These are phyloP conservation scores for Apamea anceps DNA, from an alignment of 2,888 invertebrate genomes.

Conservation along the genomic window DNA sequence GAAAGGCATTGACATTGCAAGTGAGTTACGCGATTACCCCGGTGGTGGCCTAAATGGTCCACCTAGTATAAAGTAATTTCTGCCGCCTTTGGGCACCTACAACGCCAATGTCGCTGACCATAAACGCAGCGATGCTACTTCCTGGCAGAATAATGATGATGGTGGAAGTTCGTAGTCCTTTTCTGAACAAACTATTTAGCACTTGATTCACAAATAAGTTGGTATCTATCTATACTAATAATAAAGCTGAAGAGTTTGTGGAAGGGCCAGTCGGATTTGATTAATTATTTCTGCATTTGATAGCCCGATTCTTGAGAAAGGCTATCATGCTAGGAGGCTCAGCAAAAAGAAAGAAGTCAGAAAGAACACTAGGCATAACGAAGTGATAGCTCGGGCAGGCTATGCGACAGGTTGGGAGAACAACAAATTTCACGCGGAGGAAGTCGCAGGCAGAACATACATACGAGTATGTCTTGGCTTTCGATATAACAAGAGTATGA, in stretches of 20 bases:
- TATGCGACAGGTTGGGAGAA: background rate
- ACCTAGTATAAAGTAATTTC: background rate
- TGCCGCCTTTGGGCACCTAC: no score
- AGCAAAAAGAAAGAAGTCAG: background rate
- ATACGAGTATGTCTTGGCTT: background rate
- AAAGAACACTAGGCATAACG: background rate
- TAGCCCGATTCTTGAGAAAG: background rate
- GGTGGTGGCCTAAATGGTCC: background rate
- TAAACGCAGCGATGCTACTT: background rate
- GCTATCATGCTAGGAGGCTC: background rate
- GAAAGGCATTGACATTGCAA: background rate
- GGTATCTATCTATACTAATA: background rate
- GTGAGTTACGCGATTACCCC: background rate
- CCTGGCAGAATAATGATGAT: no score
- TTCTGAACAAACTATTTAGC: no score
- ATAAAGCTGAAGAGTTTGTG: background rate
- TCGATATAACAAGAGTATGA: background rate
- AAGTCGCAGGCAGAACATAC: background rate
- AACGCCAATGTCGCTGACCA: background rate
- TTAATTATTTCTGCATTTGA: background rate
- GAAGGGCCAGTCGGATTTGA: background rate
- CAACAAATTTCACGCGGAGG: background rate
- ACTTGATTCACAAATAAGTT: background rate
- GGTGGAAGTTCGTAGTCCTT: background rate
- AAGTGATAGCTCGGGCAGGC: background rate